phyloP scores from a whole-genome alignment of 2,797 vertebrate genomes.

The Sebastes paucispinis region DNA sequence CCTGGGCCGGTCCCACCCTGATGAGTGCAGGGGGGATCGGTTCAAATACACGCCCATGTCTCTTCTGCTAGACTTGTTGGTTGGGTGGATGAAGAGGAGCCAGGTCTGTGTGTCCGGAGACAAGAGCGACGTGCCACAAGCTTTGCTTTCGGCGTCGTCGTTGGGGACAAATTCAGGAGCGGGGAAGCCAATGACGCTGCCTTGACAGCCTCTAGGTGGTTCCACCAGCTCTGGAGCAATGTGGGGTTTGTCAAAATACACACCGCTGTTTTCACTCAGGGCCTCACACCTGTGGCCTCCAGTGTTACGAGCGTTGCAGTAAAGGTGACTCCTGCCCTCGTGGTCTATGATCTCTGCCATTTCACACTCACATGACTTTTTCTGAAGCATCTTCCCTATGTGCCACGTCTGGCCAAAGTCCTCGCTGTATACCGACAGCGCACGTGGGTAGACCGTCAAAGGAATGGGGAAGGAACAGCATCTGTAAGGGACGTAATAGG shows the following conservation, averaged over 20 bases:
- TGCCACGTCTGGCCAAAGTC: conserved; percentile 86
- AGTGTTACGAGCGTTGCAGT: conserved; percentile 88
- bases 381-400: conserved; percentile 75
- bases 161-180: conserved; percentile 60
- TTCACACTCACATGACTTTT: conserved; percentile 87
- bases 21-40: conserved; percentile 76
- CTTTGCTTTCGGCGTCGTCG: conserved; percentile 62
- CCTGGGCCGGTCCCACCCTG: conserved; percentile 83
- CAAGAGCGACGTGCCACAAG: conserved; percentile 58
- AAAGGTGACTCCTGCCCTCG: conserved; percentile 76
- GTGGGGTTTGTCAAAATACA: conserved; percentile 76
- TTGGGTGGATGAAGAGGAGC: conserved; percentile 92
- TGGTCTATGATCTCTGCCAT: conserved; percentile 86
- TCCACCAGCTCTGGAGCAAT: conserved; percentile 79
- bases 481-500: conserved; percentile 76
- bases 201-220: conserved; percentile 86
- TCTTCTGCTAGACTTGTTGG: conserved; percentile 71
- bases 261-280: conserved; percentile 80
- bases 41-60: conserved; percentile 91
- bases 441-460: conserved; percentile 75
- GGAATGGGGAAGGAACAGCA: conserved; percentile 72
- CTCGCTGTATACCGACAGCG: conserved; percentile 89
- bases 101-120: conserved; percentile 73
- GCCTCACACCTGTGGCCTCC: conserved; percentile 83
- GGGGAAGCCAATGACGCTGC: conserved; percentile 89